Evolutionary conservation across 2,113 vertebrate genomes (phyloP).

Genomic region (Protobothrops mucrosquamatus): DNA sequence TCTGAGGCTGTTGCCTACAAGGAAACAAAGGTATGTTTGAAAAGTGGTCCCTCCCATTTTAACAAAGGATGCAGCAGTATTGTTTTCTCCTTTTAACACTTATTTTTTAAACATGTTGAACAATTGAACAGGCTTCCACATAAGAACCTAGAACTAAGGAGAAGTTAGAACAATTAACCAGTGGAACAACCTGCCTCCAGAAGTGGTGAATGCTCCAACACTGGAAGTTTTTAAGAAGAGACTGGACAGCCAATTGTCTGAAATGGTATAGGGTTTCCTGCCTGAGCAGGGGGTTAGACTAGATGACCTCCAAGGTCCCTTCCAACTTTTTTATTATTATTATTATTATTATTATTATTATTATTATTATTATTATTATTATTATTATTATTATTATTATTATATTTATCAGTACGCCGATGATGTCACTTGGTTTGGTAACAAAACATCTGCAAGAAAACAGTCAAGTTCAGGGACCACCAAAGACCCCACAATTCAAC

Average conservation of each 20-base stretch:
- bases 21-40: conserved; percentile 38
- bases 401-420: not conserved
- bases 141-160: not conserved
- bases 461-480: not conserved
- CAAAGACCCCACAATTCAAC: not conserved
- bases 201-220: too few species aligned
- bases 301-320: too few species aligned
- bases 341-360: too few species aligned
- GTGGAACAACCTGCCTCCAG: too few species aligned
- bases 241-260: too few species aligned
- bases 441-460: not conserved
- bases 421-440: not conserved
- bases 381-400: too few species aligned
- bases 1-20: conserved; percentile 89
- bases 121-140: not conserved
- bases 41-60: conserved; percentile 6
- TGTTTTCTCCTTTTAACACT: conserved; percentile 26
- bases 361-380: too few species aligned
- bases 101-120: not conserved
- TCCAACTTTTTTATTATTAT: too few species aligned
- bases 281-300: too few species aligned
- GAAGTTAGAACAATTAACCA: too few species aligned
- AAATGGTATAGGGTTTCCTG: too few species aligned
- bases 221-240: too few species aligned
- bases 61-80: not conserved